phyloP scores from a whole-genome alignment of 1,140 invertebrate genomes.

The Plectrocnemia conspersa region DNA sequence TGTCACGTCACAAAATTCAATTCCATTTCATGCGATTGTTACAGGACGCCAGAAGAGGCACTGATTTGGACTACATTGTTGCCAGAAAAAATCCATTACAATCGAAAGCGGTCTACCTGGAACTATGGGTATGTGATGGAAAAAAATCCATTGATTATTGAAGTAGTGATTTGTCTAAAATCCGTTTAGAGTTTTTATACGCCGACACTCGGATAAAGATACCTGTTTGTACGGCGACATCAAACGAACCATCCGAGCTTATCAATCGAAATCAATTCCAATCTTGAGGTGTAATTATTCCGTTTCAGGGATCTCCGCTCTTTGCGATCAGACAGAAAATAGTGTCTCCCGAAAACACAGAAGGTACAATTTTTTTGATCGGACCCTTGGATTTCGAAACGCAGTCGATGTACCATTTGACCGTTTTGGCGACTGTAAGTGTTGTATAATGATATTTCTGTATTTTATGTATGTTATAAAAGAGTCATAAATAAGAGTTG shows the following conservation, averaged over 20 bases:
- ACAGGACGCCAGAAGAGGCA: constrained; percentile 72
- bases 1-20: constrained; percentile 18
- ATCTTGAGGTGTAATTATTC: constrained; percentile 28
- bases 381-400: constrained; percentile 79
- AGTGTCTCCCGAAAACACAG: constrained; percentile 65
- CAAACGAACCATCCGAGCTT: background rate
- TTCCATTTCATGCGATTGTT: constrained; percentile 37
- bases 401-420: constrained; percentile 77
- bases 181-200: constrained; percentile 12
- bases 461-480: constrained; percentile 8
- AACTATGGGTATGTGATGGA: constrained; percentile 63
- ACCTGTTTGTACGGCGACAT: background rate
- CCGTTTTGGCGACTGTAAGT: constrained; percentile 76
- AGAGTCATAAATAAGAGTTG: constrained; percentile 7
- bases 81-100: constrained; percentile 72
- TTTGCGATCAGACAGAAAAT: constrained; percentile 75
- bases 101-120: constrained; percentile 71
- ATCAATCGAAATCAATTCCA: constrained; percentile 6
- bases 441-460: constrained; percentile 4
- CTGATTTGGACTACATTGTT: constrained; percentile 74
- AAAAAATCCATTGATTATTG: constrained; percentile 31
- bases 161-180: constrained; percentile 28
- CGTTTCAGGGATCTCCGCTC: constrained; percentile 58
- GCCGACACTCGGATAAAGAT: background rate
- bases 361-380: constrained; percentile 69